Evolutionary conservation across 1,140 invertebrate genomes (phyloP), one percentile per base, ranked within the genome.

Genomic region (Ylistrum balloti): DNA sequence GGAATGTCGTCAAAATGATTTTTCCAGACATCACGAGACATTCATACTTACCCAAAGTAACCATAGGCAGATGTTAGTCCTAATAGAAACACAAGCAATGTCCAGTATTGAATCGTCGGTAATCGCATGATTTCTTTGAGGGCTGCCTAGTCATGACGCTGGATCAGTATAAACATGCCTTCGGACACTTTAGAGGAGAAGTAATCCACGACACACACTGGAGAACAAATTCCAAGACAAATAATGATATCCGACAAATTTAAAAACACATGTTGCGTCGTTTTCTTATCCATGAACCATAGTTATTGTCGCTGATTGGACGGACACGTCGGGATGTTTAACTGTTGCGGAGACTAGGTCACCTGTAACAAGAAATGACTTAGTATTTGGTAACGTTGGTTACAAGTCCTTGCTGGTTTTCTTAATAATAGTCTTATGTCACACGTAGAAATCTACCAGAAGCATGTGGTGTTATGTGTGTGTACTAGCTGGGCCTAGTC

Each of bases 111-210:
- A 74, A 74, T 28, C 56, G 56, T 28, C n/a, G 56, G 56, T 74
- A n/a, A 28, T 28, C 56, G 56, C 56, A 74, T 74, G 56, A n/a
- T 74, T 74, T n/a, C 56, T 74, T 74, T 28, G n/a, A 74, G 22
- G 7, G 22, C n/a, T 74, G 56, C 56, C 56, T n/a, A 74, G 56
- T 28, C 56, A 74, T 74, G 56, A 74, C 56, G 56, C 56, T 74
- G 9, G 56, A n/a, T 74, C 22, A 74, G 22, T 74, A 11, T 74
- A 74, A 28, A 0, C 56, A 74, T 74, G 56, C 56, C 56, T 74
- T n/a, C 56, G n/a, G 22, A 74, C 56, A 74, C 56, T 17, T 45
- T 13, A 17, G 10, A 28, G 56, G 22, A 74, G 17, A 28, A 74
- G 9, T n/a, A 74, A 74, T 74, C 56, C 56, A 74, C 56, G 56